Evolutionary conservation across 92 coral and sea anemone genomes (phyloP), one percentile per base, ranked within the genome.

Genomic region (Epizoanthus rinbou): DNA sequence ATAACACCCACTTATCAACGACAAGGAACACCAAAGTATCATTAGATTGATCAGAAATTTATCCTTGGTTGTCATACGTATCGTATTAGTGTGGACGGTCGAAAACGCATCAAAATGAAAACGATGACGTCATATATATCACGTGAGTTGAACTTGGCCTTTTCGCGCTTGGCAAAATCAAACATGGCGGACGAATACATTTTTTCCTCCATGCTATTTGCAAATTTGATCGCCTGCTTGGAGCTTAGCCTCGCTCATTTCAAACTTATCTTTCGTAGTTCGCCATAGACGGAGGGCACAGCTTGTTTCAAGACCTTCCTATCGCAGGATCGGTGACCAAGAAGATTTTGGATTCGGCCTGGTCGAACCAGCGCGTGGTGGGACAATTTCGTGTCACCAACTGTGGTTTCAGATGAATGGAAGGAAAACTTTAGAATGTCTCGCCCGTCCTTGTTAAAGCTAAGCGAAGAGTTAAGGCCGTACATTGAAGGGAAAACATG

Each of bases 291-390:
- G 22, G 16, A 57, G 23, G 63, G n/a, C n/a, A 57, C 16, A n/a
- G 14, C 1, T 14, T 57, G 6, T 57, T n/a, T n/a, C n/a, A n/a
- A 13, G 3, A 4, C n/a, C 63, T 57, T 57, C n/a, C 1, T 4
- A 57, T 13, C 63, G 63, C n/a, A 13, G n/a, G 63, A 57, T 13
- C 21, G 19, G n/a, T n/a, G 31, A 28, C 19, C 64, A 17, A 58
- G 8, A 17, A 58, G 8, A 74, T 74, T 17, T 70, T 70, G 76
- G 76, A 33, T 70, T 70, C 37, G 37, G 45, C 76, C 76, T 28
- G 76, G 37, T 39, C 6, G 80, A 41, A 74, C 64, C 24, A 43
- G 80, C 28, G 80, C 80, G n/a, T 74, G 80, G 65, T 74, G 80
- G 80, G 73, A 74, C 31, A 74, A 33, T 74, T 79, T 59, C 39